A percentile compares a stretch with the other conserved stretches of the same genome.
phyloP scores from a whole-genome alignment of 2,113 vertebrate genomes.

The Zapornia atra region DNA sequence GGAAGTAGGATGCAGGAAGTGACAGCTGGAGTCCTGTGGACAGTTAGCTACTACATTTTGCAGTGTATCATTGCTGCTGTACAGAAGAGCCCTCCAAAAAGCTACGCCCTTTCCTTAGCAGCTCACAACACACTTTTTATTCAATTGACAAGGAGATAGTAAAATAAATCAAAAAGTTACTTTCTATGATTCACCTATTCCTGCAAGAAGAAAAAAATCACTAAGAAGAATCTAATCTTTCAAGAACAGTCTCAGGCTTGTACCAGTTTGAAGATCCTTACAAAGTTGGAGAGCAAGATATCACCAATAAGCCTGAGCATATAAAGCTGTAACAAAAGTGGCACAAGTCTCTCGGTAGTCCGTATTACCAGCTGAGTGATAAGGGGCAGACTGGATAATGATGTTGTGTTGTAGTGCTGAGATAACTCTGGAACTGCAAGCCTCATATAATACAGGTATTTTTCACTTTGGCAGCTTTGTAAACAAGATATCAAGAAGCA shows the following conservation, averaged over 20 bases:
- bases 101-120: not conserved
- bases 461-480: constrained; percentile 88
- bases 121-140: constrained; percentile 51
- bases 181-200: constrained; percentile 61
- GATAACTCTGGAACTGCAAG: constrained; percentile 81
- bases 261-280: constrained; percentile 52
- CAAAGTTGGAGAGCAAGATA: constrained; percentile 63
- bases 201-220: constrained; percentile 44
- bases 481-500: constrained; percentile 85
- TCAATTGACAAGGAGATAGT: constrained; percentile 64
- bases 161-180: constrained; percentile 77
- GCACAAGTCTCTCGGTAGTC: constrained; percentile 61
- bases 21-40: not conserved
- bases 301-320: constrained; percentile 53
- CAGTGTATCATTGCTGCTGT: not conserved
- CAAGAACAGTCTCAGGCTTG: constrained; percentile 53
- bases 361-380: constrained; percentile 77
- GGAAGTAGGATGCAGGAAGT: not conserved
- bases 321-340: constrained; percentile 54
- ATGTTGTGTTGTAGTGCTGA: constrained; percentile 80
- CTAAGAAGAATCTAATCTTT: constrained; percentile 69
- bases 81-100: not conserved
- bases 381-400: constrained; percentile 82
- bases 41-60: not conserved
- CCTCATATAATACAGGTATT: constrained; percentile 85